Percentiles rank a stretch among this genome's conserved stretches.
Conservation (phyloP, 2,797 vertebrate genomes). For the Eospalax fontanierii region DNA sequence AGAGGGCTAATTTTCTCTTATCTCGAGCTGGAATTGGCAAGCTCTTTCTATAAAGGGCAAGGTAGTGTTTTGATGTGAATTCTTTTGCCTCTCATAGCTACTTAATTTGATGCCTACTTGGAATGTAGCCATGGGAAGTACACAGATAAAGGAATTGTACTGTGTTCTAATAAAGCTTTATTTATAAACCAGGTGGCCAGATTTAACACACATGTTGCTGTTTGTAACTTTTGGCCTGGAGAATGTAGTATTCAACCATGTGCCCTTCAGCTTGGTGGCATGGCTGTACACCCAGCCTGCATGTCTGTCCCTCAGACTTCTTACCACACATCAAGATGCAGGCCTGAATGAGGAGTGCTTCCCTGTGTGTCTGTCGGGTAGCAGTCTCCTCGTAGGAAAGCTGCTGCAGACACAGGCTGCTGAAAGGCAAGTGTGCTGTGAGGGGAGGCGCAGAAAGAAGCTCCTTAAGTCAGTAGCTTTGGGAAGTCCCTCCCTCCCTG, state of each 20-base stretch:
- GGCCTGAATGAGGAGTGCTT: no score
- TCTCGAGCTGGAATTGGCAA: not conserved
- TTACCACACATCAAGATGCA: no score
- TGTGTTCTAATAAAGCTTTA: conserved; percentile 50
- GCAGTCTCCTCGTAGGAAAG: no score
- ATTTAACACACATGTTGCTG: not conserved
- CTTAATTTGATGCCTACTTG: not conserved
- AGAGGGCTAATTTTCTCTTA: not conserved
- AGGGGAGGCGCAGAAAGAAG: no score
- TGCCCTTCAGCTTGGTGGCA: not conserved
- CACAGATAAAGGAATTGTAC: not conserved
- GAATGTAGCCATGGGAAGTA: not conserved
- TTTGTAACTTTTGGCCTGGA: not conserved
- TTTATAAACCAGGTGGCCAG: not conserved
- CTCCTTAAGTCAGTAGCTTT: no score
- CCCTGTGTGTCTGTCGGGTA: no score
- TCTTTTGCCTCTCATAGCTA: not conserved
- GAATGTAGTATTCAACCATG: not conserved
- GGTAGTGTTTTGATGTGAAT: not conserved
- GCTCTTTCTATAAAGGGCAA: conserved; percentile 8
- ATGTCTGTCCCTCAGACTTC: no score
- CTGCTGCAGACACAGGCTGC: no score
- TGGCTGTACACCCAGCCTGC: no score
- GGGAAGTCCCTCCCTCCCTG: no score
- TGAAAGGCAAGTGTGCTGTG: no score